Evolutionary conservation across 2,113 vertebrate species (phyloP).

Genomic region (Lethenteron reissneri): DNA sequence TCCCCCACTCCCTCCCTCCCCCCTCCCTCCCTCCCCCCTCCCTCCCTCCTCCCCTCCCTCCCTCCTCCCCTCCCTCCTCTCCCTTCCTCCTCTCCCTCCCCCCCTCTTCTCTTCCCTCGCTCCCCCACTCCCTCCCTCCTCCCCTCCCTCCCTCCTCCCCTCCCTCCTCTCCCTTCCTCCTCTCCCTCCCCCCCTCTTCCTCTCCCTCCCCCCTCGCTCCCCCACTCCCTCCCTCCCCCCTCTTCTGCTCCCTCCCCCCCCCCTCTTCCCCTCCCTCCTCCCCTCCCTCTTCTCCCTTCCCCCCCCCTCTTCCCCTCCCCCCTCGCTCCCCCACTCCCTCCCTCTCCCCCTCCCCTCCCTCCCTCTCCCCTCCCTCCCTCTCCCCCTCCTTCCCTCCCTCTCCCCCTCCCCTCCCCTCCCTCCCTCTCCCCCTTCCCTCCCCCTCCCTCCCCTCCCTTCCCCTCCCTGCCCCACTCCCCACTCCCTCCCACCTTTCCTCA

Average conservation of each 20-base stretch:
- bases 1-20: neutral
- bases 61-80: no score
- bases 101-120: slow-evolving; percentile 10
- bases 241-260: no score
- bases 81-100: slow-evolving; percentile 6
- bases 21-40: slow-evolving; percentile 27
- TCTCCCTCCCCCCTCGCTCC: no score
- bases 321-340: slow-evolving; percentile 16
- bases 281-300: slow-evolving; percentile 14
- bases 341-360: slow-evolving; percentile 9
- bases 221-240: no score
- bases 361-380: slow-evolving; percentile 13
- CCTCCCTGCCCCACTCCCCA: slow-evolving; percentile 21
- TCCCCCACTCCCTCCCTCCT: no score
- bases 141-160: no score
- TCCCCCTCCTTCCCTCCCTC: no score
- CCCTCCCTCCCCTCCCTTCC: slow-evolving; percentile 42
- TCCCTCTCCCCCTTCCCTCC: slow-evolving; percentile 35
- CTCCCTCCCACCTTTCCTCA: slow-evolving; percentile 10
- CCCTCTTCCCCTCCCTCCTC: no score
- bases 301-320: slow-evolving; percentile 17
- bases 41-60: slow-evolving; percentile 8
- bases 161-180: no score
- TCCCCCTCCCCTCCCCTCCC: slow-evolving; percentile 35
- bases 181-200: no score